Evolutionary conservation across 2,797 vertebrate genomes (phyloP), one percentile per base, ranked within the genome.

Genomic region (Scyliorhinus canicula): DNA sequence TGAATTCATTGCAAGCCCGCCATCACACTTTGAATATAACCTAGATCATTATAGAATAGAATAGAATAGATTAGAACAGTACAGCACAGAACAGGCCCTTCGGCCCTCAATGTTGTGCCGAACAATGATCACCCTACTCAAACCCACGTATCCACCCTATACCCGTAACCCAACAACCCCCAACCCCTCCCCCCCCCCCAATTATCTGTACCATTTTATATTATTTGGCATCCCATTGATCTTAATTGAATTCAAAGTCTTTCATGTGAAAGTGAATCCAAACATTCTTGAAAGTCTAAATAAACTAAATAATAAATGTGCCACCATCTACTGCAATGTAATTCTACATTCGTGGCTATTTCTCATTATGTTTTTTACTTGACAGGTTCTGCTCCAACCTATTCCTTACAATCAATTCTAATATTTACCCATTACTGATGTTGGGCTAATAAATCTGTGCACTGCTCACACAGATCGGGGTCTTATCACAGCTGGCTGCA

Each of bases 201-300:
- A n/a, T n/a, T 57, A 88, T 88, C 14, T 88, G n/a, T 57, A 19
- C 85, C 52, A 88, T 88, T 88, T 57, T 57, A 88, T 88, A 31
- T 31, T 35, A 28, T 31, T 86, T 31, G 84, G 4, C 11, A 35
- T 55, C 52, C 11, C 52, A 35, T 57, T 31, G 35, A 57, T 35
- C 16, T 57, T 74, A 74, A 57, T 57, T 57, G 0, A 57, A 88
- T 88, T 88, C 4, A 4, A 57, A 88, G 14, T 88, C 12, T 57
- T 57, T 35, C 85, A 88, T 14, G 16, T 57, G 35, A 24, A 88
- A 57, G 6, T 57, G 16, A n/a, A 19, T 35, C 44, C 52, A 57
- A 88, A 57, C 52, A 57, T 19, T 88, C 52, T 2, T n/a, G 35
- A 57, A 57, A 57, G 52, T 88, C 55, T 57, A 74, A 71, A 71